Base-by-base conservation (phyloP, 2,113 vertebrate genomes). In the Chitala chitala region DNA sequence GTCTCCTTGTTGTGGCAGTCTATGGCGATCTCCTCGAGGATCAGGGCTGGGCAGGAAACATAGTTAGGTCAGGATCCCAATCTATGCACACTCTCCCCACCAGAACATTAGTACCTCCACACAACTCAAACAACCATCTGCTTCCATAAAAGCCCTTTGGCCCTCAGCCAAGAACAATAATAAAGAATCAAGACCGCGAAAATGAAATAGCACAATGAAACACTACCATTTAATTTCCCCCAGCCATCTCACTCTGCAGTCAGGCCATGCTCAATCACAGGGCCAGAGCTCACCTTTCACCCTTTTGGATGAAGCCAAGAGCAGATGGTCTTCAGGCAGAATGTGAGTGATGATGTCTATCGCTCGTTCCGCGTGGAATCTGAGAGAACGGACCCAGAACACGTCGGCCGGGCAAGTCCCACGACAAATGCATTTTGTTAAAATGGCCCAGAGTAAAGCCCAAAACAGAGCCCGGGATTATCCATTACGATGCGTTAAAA, bases 321-420 rank as follows among this genome's bases (percentile, higher is more conserved):
- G 91, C 81, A 98, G 94, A 88, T 99, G 97, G 80, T 99, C 97
- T 90, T 99, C 97, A 78, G 97, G 97, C 82, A 98, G 94, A 87
- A 99, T 98, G 85, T 98, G 97, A 84, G 95, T 98, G 79, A 99
- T 99, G 87, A 99, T 99, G 86, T 96, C 97, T 90, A 99, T 99
- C 89, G 97, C 96, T 91, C 95, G 94, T 89, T 99, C 97, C 83
- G 96, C 97, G 29, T 99, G 97, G 86, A 99, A 98, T 85, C 97
- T 99, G 75, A 63, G 70, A 75, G 64, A 42, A 84, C n/a, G 29
- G 61, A 29, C 59, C 53, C 38, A 71, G 83, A 75, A 80, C 66
- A 72, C 54, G 77, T 65, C 72, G 74, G 56, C 59, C 76, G 74
- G 71, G 61, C 44, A 59, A 78, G 10, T n/a, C n/a, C n/a, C n/a